Evolutionary conservation across 2,888 invertebrate species (phyloP), one percentile per base, ranked within the genome.

Genomic region (Archaeoteleia sp.): DNA sequence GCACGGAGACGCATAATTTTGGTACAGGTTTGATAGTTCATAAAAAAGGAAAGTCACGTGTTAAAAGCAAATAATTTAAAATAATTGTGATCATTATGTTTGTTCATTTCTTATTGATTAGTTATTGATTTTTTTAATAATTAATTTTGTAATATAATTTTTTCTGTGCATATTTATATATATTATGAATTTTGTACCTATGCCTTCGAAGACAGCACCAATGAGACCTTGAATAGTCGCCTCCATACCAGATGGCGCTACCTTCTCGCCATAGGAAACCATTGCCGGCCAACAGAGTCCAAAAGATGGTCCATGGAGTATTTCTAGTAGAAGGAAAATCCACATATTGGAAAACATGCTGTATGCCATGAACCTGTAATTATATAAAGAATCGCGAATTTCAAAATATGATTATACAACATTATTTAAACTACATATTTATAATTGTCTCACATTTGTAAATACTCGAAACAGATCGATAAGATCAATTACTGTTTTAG

Each of bases 201-300:
- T 87, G 9, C 95, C 95, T 87, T 96, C 95, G 81, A 95, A 96
- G 39, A 95, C 87, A 1, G 94, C 95, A 8, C 95, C 95, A 20
- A 95, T 92, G 32, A 96, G 86, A 49, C 95, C 95, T 91, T 93
- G 85, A 78, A 95, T 91, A 8, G 96, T 95, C 0, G 95, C 93
- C 85, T 94, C 93, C 0, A 93, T 93, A 6, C 95, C 95, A 0
- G 92, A 89, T 1, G 95, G 94, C 1, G 95, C 92, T 0, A 94
- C 90, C 66, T 92, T 90, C 79, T 91, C 93, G 0, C 95, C 95
- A 84, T 95, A 96, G 0, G 95, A 94, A 10, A 95, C 91, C 93
- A 95, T 94, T 6, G 94, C 92, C 0, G 95, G 91, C 83, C 94
- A 96, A 78, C 94, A 94, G 81, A 96, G 89, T 12, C 96, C 96